Evolutionary conservation across 2,113 vertebrate genomes (phyloP).

Genomic region (zebrafish (Danio rerio)): DNA sequence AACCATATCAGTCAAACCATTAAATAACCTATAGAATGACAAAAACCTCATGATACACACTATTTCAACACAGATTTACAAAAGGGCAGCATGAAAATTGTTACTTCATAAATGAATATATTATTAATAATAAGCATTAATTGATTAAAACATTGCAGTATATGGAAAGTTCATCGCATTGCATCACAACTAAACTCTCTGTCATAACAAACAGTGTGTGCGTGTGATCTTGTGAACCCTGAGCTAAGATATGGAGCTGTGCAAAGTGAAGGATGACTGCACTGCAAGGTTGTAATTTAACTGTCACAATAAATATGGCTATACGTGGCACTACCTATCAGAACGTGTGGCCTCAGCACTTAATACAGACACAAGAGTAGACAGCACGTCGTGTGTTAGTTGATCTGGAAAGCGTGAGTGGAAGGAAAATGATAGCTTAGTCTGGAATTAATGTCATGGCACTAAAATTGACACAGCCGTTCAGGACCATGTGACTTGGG

Average conservation of each 20-base stretch:
- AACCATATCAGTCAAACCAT: too few species aligned
- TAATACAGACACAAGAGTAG: constrained; percentile 44
- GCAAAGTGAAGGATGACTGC: constrained; percentile 40
- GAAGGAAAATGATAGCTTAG: constrained; percentile 1
- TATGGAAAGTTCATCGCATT: background rate
- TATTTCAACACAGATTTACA: too few species aligned
- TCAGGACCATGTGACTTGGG: background rate
- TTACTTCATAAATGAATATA: too few species aligned
- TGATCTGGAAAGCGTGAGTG: constrained; percentile 13
- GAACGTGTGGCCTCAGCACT: constrained; percentile 35
- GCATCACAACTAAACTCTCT: background rate
- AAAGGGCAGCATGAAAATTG: too few species aligned
- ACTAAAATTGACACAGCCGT: constrained; percentile 24
- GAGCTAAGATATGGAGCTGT: constrained; percentile 1
- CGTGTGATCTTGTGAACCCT: background rate
- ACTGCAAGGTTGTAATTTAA: constrained; percentile 45
- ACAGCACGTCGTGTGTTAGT: constrained; percentile 36
- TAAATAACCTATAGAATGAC: too few species aligned
- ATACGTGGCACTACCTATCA: constrained; percentile 36
- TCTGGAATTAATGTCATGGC: constrained; percentile 18
- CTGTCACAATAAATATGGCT: constrained; percentile 56
- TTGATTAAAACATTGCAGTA: background rate
- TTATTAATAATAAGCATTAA: too few species aligned
- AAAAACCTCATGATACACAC: too few species aligned
- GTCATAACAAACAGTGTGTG: background rate